Conservation (phyloP, 1,140 invertebrate genomes). For the Drosophila navojoa region DNA sequence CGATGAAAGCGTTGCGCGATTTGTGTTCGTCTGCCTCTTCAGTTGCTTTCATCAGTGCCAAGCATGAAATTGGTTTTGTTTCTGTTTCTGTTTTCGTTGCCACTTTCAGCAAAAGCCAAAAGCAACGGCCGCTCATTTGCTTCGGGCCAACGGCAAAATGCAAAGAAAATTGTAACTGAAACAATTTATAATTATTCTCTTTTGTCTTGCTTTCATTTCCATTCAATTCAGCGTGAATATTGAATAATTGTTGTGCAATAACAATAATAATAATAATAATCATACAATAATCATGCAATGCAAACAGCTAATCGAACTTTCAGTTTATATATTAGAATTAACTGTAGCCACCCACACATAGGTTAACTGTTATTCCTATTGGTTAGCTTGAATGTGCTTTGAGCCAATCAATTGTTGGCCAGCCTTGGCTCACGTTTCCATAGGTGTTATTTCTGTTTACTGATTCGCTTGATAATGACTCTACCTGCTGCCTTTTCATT, state of each 20-base stretch:
- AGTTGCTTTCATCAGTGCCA: conserved; percentile 9
- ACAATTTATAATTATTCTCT: conserved; percentile 40
- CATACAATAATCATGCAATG: neutral
- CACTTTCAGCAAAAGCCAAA: conserved; percentile 13
- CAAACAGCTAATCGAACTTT: neutral
- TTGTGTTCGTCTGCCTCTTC: conserved; percentile 32
- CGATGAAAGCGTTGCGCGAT: conserved; percentile 47
- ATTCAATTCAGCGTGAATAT: conserved; percentile 23
- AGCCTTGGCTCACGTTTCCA: too few species aligned
- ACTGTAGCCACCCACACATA: too few species aligned
- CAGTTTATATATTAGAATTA: too few species aligned
- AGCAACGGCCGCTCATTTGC: conserved; percentile 21
- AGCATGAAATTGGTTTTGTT: neutral
- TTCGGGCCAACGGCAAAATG: conserved; percentile 12
- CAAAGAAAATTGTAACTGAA: conserved; percentile 26
- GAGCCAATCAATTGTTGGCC: too few species aligned
- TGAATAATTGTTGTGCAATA: conserved; percentile 30
- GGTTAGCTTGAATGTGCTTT: too few species aligned
- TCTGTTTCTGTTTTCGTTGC: neutral
- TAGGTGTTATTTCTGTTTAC: too few species aligned
- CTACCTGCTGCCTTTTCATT: neutral
- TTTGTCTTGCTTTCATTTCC: conserved; percentile 25
- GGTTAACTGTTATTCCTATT: too few species aligned
- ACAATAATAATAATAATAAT: conserved; percentile 2
- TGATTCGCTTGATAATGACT: conserved; percentile 19